These are phyloP conservation scores for Euplexia lucipara DNA, from an alignment of 2,888 invertebrate genomes.

Conservation along the genomic window DNA sequence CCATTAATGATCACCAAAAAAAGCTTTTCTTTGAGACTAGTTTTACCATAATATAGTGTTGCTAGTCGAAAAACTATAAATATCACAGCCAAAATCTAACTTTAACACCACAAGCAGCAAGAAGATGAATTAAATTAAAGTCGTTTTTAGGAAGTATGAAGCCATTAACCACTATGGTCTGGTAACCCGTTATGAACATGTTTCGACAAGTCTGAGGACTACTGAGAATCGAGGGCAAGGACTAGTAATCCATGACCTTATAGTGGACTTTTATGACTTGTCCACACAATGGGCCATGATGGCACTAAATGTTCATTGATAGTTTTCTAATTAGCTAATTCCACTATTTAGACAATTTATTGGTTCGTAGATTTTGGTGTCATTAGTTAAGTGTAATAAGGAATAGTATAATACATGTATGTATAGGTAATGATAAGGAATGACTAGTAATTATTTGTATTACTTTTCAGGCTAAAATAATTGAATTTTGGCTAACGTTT, in stretches of 20 bases:
- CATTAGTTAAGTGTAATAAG: not conserved
- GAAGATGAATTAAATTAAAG: slow-evolving; percentile 53
- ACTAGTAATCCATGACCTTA: slow-evolving; percentile 44
- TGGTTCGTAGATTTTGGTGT: not conserved
- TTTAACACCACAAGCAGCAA: slow-evolving; percentile 8
- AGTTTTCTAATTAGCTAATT: slow-evolving; percentile 24
- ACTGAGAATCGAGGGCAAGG: slow-evolving; percentile 56
- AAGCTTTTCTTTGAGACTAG: slow-evolving; percentile 10
- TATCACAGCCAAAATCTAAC: slow-evolving; percentile 4
- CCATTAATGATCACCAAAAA: slow-evolving; percentile 32
- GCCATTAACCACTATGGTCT: slow-evolving; percentile 58
- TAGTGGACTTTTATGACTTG: slow-evolving; percentile 9
- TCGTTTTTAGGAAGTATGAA: slow-evolving; percentile 59
- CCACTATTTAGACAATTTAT: too few species aligned
- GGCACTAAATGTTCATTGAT: slow-evolving; percentile 14
- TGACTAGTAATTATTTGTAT: too few species aligned
- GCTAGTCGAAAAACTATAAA: slow-evolving; percentile 30
- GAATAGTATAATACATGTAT: too few species aligned
- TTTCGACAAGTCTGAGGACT: slow-evolving; percentile 62
- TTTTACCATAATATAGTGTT: slow-evolving; percentile 22
- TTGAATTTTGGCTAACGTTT: too few species aligned
- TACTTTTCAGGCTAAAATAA: too few species aligned
- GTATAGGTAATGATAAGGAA: too few species aligned
- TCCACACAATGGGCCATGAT: slow-evolving; percentile 12
- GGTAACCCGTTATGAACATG: slow-evolving; percentile 60